Evolutionary conservation across 2,113 vertebrate species (phyloP).

Genomic region (Loxodonta africana): DNA sequence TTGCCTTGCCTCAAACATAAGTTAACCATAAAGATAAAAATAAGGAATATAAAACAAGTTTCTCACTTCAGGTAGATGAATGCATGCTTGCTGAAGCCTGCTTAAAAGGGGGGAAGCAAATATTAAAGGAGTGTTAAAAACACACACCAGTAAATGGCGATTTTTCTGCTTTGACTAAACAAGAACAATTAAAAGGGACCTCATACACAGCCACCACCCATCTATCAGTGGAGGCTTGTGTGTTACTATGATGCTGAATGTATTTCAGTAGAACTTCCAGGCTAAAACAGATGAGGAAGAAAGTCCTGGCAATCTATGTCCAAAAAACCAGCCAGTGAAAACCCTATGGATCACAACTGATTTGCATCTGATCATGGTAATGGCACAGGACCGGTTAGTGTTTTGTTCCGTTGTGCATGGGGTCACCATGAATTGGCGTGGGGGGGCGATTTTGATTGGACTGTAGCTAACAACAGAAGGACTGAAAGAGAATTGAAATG

Average conservation of each 20-base stretch:
- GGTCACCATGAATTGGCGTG: not conserved
- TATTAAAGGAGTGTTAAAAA: slow-evolving; percentile 7
- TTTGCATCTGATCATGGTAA: not conserved
- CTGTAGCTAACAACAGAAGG: not conserved
- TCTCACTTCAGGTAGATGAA: not conserved
- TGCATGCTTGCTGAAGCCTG: not conserved
- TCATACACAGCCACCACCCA: not conserved
- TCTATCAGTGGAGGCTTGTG: not conserved
- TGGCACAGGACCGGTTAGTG: not conserved
- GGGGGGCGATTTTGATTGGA: not conserved
- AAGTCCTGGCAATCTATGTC: not conserved
- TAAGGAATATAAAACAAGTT: slow-evolving; percentile 14
- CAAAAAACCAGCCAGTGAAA: not conserved
- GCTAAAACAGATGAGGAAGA: not conserved
- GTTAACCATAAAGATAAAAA: slow-evolving; percentile 29
- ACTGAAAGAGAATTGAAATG: not conserved
- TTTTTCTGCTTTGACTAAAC: slow-evolving; percentile 25
- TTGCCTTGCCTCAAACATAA: not conserved
- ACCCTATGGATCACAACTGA: not conserved
- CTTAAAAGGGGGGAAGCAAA: not conserved
- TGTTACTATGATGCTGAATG: not conserved
- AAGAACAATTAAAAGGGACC: not conserved
- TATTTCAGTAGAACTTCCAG: not conserved
- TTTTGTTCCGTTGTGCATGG: not conserved
- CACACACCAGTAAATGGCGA: not conserved